Percentiles rank a stretch among this genome's conserved stretches.
Evolutionary conservation across 2,113 vertebrate genomes (phyloP).

Genomic region (Nipponia nippon): DNA sequence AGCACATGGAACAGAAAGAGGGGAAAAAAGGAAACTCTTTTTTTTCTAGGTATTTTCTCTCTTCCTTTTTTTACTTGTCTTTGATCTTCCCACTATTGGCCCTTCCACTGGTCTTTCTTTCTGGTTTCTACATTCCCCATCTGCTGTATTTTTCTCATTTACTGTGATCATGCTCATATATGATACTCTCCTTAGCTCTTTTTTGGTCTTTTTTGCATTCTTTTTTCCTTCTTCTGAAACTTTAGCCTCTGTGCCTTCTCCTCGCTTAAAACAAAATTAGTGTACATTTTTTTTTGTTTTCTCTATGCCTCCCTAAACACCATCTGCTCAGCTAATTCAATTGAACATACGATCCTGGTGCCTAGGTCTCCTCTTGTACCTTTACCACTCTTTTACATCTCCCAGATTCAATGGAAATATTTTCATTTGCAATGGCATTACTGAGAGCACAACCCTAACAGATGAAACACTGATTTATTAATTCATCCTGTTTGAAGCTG

Average conservation of each 20-base stretch:
- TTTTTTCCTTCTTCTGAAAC: background rate
- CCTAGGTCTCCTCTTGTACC: background rate
- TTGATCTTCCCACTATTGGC: background rate
- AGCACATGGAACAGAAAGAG: background rate
- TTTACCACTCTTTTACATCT: background rate
- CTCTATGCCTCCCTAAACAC: background rate
- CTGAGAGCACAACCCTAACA: background rate
- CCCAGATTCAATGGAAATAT: background rate
- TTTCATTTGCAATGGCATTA: background rate
- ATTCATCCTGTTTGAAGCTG: background rate
- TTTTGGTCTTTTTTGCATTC: background rate
- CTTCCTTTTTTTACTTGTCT: background rate
- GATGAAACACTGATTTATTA: background rate
- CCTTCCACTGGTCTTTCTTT: background rate
- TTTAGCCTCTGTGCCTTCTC: background rate
- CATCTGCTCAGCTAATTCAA: background rate
- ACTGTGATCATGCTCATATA: background rate
- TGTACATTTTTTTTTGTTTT: background rate
- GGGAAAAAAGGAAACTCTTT: rapidly evolving
- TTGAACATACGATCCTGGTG: background rate
- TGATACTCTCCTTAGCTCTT: background rate
- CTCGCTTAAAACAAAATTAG: background rate
- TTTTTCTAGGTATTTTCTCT: background rate
- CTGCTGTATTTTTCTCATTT: background rate
- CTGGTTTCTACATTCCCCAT: background rate